A percentile compares a stretch with the other conserved stretches of the same genome.
Evolutionary conservation across 1,140 invertebrate genomes (phyloP).

Genomic region (Frieseomelitta varia): DNA sequence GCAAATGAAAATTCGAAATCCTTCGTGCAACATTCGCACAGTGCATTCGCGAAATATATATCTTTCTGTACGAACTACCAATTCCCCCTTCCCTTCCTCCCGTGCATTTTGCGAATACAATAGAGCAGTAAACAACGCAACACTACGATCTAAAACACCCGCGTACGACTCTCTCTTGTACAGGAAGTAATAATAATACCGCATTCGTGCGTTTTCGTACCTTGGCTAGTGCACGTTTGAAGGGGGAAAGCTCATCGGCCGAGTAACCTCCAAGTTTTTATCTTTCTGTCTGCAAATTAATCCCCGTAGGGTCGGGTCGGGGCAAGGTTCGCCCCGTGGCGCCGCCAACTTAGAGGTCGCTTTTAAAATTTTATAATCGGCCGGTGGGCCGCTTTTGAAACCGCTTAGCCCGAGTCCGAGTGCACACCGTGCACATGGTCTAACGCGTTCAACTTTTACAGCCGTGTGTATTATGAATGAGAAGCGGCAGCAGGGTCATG

Average conservation of each 20-base stretch:
- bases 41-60: no score
- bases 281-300: slow-evolving; percentile 9
- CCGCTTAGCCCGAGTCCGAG: slow-evolving; percentile 20
- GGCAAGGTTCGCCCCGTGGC: neutral
- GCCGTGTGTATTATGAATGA: slow-evolving; percentile 67
- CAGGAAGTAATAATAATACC: neutral
- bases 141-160: neutral
- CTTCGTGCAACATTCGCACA: neutral
- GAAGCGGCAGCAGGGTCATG: slow-evolving; percentile 36
- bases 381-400: slow-evolving; percentile 28
- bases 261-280: neutral
- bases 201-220: no score
- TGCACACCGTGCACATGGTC: slow-evolving; percentile 20
- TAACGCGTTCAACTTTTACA: slow-evolving; percentile 52
- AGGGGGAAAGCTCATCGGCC: neutral
- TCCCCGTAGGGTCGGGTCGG: neutral
- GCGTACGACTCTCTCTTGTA: neutral
- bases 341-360: neutral
- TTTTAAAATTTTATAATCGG: slow-evolving; percentile 46
- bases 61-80: no score
- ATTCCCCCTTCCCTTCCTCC: no score
- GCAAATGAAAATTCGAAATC: no score
- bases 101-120: slow-evolving; percentile 2
- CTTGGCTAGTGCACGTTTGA: neutral
- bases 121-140: neutral